Conservation (phyloP, 2,888 invertebrate species). For the Tipula lateralis region DNA sequence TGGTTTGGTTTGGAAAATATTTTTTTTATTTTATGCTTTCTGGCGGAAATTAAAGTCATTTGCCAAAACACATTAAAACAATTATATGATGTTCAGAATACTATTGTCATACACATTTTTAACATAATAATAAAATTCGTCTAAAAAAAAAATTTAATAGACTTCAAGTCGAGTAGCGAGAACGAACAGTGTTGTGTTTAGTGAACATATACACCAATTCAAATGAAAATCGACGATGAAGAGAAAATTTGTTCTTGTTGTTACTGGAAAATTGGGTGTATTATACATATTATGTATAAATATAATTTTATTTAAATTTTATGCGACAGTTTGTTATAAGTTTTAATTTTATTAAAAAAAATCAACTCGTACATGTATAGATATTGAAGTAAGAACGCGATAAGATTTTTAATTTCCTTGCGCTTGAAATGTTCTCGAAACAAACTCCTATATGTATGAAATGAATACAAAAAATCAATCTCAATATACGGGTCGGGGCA, state of each 20-base stretch:
- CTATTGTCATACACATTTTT: not conserved
- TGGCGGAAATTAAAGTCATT: not conserved
- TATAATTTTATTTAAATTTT: not conserved
- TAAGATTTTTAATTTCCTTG: not conserved
- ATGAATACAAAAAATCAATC: too few relatives aligned
- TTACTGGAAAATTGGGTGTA: too few relatives aligned
- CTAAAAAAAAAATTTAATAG: not conserved
- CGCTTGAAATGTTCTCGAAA: not conserved
- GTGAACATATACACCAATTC: not conserved
- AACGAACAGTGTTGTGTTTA: not conserved
- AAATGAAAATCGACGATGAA: not conserved
- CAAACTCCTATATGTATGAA: too few relatives aligned
- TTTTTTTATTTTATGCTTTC: not conserved
- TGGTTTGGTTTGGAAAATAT: not conserved
- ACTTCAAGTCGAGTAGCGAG: not conserved
- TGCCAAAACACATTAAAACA: not conserved
- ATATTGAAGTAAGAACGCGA: not conserved
- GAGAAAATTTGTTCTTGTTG: not conserved
- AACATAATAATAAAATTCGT: not conserved
- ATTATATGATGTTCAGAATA: not conserved
- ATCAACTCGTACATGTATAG: not conserved
- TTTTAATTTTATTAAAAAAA: not conserved
- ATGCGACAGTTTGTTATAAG: not conserved
- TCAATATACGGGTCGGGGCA: too few relatives aligned
- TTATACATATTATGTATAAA: not conserved